Evolutionary conservation across 2,797 vertebrate genomes (phyloP), one percentile per base, ranked within the genome.

Genomic region (Lagodon rhomboides): DNA sequence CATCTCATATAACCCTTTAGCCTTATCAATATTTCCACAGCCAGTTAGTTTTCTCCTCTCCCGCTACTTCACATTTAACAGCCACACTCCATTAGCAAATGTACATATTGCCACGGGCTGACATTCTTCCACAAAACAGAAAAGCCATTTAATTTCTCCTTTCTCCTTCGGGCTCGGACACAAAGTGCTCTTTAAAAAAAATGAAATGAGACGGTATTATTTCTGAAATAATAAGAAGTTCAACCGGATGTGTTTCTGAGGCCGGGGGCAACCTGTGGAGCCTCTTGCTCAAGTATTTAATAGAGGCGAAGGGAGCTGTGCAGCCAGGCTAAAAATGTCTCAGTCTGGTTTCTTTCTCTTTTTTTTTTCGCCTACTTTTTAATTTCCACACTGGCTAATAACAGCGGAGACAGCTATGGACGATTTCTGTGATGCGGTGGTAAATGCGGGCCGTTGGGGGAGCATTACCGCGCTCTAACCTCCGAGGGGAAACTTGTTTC

Each of bases 11-110:
- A 82, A 85, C 79, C 78, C 86, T 86, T 84, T 71, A 79, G 85
- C 76, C 75, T 88, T 89, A 91, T 92, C 91, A 86, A 89, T 92
- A 93, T 88, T 88, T 91, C 79, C 79, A 86, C 87, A 89, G 91
- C 85, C 89, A 81, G 85, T 91, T 90, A 85, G 87, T 86, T 92
- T 88, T 69, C 81, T 66, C 27, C 79, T 77, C 77, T 86, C 79
- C 83, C 73, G 50, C 83, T 83, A 88, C 82, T 87, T 92, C 87
- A 85, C 89, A 89, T 92, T 93, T 90, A 93, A 86, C 85, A 88
- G 84, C 86, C 84, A 87, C 86, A 89, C 91, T 92, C 89, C 89
- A 94, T 94, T 93, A 93, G 84, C 69, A 88, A 90, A 91, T 90
- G 91, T 87, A 93, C 89, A 94, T 90, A 87, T 83, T 85, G 85